Base-by-base conservation (phyloP, 1,140 invertebrate genomes). In the Ericerus pela region DNA sequence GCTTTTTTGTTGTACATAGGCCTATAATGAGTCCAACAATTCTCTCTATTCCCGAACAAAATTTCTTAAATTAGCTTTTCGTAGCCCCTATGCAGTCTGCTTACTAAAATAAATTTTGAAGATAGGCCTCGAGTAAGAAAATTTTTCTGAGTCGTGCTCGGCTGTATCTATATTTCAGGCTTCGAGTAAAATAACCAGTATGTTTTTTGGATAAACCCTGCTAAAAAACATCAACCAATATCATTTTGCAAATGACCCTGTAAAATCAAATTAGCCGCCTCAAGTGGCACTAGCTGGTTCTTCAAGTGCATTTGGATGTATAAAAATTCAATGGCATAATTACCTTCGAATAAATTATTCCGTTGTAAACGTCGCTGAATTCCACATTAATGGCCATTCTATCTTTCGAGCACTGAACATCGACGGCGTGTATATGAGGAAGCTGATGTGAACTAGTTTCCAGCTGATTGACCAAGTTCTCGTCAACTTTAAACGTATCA, bases 351-450 rank as follows among this genome's bases (percentile, higher is more conserved):
- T 89, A 89, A 57, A 89, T 84, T 6, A 88, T 71, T 6, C 85
- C 85, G 60, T 85, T 76, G 62, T 85, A 89, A 24, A 67, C 68
- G 57, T 79, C 75, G 63, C 85, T 84, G 66, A 88, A 88, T 67
- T 84, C 81, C 2, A 88, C 76, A 51, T 81, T 79, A 38, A 88
- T 85, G 0, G 79, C 83, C 85, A 88, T 88, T 76, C 79, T 79
- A 55, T 84, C 82, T 66, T 86, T 86, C 37, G 79, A 79, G 62
- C 85, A 88, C 55, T 81, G 72, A 1, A 87, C 85, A 20, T 84
- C 78, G 43, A 88, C 78, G 1, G 72, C 75, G 62, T 85, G 80
- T 60, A 88, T 82, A 60, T 85, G 81, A 10, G 84, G 81, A 27
- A 81, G 80, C 63, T 84, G 81, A 43, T 75, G n/a, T n/a, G 75